These are phyloP conservation scores for Ciona savignyi DNA, from an alignment of 23 tunicate genomes.

Conservation along the genomic window DNA sequence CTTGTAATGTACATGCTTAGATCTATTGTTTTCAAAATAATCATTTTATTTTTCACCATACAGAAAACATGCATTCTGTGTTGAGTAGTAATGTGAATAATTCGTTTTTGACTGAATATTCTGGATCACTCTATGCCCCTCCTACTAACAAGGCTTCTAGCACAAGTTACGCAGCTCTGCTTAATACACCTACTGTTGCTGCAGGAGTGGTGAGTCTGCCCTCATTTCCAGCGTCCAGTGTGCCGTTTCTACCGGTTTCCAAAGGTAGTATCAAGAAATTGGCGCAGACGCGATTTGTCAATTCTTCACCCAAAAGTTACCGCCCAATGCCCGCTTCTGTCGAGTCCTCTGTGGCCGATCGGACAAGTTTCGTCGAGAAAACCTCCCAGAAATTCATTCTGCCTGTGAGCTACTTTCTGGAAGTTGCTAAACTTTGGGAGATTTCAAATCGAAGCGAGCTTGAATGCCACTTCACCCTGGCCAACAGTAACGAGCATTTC, in stretches of 20 bases:
- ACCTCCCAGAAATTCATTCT: constrained; percentile 60
- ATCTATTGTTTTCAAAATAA: too few species aligned
- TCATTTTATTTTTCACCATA: too few species aligned
- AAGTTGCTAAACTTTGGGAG: constrained; percentile 83
- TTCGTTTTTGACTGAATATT: neutral
- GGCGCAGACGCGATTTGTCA: constrained; percentile 77
- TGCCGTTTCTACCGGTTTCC: constrained; percentile 71
- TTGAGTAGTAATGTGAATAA: neutral
- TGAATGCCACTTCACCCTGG: constrained; percentile 78
- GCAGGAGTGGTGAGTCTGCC: neutral
- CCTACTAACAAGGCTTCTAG: neutral
- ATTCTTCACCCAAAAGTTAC: constrained; percentile 92
- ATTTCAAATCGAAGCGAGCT: constrained; percentile 87
- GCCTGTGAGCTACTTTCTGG: constrained; percentile 71
- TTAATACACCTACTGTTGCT: too few species aligned
- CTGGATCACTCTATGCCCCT: neutral
- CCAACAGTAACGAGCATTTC: constrained; percentile 25
- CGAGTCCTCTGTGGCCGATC: constrained; percentile 64
- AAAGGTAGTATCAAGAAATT: constrained; percentile 68
- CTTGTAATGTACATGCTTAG: too few species aligned
- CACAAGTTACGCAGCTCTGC: neutral
- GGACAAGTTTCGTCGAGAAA: constrained; percentile 93
- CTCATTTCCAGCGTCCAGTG: neutral
- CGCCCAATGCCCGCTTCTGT: constrained; percentile 86
- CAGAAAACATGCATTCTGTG: neutral